Evolutionary conservation across 2,888 invertebrate species (phyloP).

Genomic region (Stenurella melanura): DNA sequence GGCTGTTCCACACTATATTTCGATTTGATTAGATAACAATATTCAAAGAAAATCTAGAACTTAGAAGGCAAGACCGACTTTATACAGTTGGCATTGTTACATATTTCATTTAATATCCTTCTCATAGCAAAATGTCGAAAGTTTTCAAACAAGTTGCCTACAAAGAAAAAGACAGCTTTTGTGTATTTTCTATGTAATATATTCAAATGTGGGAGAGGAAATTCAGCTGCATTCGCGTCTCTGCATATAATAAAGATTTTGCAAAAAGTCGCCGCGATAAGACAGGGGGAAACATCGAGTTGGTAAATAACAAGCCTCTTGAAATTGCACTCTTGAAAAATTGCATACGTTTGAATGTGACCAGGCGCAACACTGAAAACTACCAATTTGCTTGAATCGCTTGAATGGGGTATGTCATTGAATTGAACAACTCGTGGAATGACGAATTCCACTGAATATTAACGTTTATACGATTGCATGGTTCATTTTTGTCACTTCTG

Average conservation of each 20-base stretch:
- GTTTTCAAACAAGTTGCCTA: background rate
- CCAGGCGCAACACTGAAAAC: slow-evolving; percentile 7
- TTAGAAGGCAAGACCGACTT: background rate
- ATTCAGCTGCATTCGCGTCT: slow-evolving; percentile 17
- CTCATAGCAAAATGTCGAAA: background rate
- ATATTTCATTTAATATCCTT: background rate
- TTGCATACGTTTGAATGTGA: slow-evolving; percentile 1
- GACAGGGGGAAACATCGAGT: background rate
- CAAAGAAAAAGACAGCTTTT: background rate
- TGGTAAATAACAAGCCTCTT: slow-evolving; percentile 4
- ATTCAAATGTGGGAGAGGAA: slow-evolving; percentile 9
- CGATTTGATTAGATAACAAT: background rate
- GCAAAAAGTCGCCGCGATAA: background rate
- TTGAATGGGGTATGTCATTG: background rate
- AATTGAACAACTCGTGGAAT: slow-evolving; percentile 3
- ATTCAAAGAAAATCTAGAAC: background rate
- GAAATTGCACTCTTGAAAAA: slow-evolving; percentile 14
- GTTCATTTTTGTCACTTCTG: background rate
- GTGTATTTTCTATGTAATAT: slow-evolving; percentile 1
- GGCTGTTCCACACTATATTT: no score
- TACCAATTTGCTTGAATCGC: background rate
- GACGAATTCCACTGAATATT: background rate
- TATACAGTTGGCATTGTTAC: background rate
- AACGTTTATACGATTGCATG: background rate
- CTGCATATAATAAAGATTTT: slow-evolving; percentile 12